Conservation (phyloP, 2,797 vertebrate species). For the Austrolebias charrua region DNA sequence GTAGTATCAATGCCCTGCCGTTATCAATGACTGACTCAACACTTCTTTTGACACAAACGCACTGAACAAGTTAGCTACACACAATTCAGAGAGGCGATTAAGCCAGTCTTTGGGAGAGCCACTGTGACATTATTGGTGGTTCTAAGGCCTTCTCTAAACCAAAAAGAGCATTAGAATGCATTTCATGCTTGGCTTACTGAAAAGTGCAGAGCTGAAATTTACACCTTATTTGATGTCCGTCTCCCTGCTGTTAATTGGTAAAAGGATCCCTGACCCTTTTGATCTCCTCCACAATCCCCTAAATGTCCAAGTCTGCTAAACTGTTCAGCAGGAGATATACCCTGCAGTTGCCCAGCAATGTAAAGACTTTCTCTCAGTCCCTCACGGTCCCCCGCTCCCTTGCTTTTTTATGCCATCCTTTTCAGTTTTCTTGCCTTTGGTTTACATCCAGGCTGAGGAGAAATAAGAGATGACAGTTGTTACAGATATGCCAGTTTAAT, state of each 20-base stretch:
- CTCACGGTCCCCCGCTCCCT: conserved; percentile 47
- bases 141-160: conserved; percentile 81
- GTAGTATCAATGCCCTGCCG: conserved; percentile 66
- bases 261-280: conserved; percentile 90
- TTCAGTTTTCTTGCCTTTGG: conserved; percentile 84
- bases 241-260: conserved; percentile 89
- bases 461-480: conserved; percentile 99
- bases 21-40: conserved; percentile 86
- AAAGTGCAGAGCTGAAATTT: conserved; percentile 90
- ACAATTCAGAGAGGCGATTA: conserved; percentile 83
- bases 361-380: conserved; percentile 74
- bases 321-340: conserved; percentile 87
- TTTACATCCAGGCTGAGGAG: conserved; percentile 92
- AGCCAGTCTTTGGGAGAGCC: conserved; percentile 81
- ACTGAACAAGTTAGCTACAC: conserved; percentile 81
- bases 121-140: conserved; percentile 83
- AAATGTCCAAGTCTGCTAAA: conserved; percentile 91
- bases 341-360: conserved; percentile 81
- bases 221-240: conserved; percentile 91
- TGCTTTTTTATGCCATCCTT: conserved; percentile 74
- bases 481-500: conserved; percentile 98
- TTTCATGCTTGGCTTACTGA: conserved; percentile 87
- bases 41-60: conserved; percentile 84
- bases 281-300: conserved; percentile 88
- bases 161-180: conserved; percentile 87